Evolutionary conservation across 2,113 vertebrate species (phyloP), one percentile per base, ranked within the genome.

Genomic region (Mesocricetus auratus): DNA sequence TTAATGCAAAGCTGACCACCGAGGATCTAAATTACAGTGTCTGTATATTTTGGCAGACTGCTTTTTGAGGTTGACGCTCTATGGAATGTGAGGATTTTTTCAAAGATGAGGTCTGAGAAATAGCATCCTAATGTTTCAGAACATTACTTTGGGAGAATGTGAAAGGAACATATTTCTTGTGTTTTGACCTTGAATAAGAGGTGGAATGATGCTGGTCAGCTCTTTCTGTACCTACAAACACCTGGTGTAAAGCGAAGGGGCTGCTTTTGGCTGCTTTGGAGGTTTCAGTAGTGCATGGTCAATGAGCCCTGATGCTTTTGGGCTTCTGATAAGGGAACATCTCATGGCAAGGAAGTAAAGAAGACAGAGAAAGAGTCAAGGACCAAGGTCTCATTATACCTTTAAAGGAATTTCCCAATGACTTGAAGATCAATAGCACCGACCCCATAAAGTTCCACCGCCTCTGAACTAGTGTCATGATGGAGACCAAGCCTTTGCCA

Each of bases 151-250:
- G 85, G 87, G 21, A 91, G 60, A 66, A 53, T 90, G 7, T 10
- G 66, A 45, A 68, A 86, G 60, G 73, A 93, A 21, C 12, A 7
- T 5, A 1, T 83, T 74, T 17, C 78, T 97, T 74, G 12, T 79
- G 5, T 88, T 66, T 26, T 85, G 64, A 66, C 77, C 10, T 90
- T 92, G 85, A 96, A 89, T 90, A 50, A 94, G 45, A 78, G 5
- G 33, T 3, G 39, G 47, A 94, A 90, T 29, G 8, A 1, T 42
- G 17, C 33, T 93, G 73, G 3, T 31, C 47, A n/a, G 50, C 36
- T 64, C 22, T 86, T 90, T 58, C n/a, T 42, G 11, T 86, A 31
- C 17, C 29, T 77, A 36, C 75, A 66, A 75, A 50, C 47, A 31
- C n/a, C 81, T 85, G 31, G 47, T 1, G 1, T 68, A 58, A 31